Evolutionary conservation across 2,113 vertebrate genomes (phyloP), one percentile per base, ranked within the genome.

Genomic region (Lipophrys pholis): DNA sequence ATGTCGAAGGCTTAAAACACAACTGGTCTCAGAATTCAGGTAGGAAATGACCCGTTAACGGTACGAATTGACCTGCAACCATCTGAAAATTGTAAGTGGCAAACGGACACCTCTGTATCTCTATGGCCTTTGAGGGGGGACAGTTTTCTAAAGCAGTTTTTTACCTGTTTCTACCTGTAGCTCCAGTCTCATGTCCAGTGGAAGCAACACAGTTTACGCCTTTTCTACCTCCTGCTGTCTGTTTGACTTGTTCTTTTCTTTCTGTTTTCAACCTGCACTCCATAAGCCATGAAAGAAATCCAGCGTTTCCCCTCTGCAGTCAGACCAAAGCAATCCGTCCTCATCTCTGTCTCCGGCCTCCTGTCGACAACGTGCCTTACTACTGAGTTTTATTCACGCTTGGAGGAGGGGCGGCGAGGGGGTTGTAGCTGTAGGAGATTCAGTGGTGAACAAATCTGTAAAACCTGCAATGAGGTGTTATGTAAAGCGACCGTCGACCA

Each of bases 351-450:
- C 61, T 59, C 57, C 43, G 16, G 1, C 64, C 72, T 73, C 59
- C 39, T 55, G 69, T 65, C n/a, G 30, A 78, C 68, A 48, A 39
- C 10, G 87, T 89, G 90, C 90, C 90, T 91, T 89, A 85, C 82
- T 85, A 82, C 82, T 82, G 85, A 67, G 48, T 53, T 42, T 11
- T 2, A 16, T 66, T 46, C 41, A 10, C 5, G 11, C 15, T 59
- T 2, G 21, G 21, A 30, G 21, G 21, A 30, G 21, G 21, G 21
- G 21, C 21, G 21, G 21, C 21, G 21, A 4, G 21, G 21, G 21
- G 21, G 67, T 59, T 58, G 38, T 62, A 59, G 16, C 15, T 40
- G 21, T 21, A 38, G 64, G 67, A 69, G 63, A 62, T 78, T 7
- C 45, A 64, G 36, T 53, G 56, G 54, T 58, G 42, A 62, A 76